Conservation (phyloP, 1,140 invertebrate species). For the Penaeus indicus region DNA sequence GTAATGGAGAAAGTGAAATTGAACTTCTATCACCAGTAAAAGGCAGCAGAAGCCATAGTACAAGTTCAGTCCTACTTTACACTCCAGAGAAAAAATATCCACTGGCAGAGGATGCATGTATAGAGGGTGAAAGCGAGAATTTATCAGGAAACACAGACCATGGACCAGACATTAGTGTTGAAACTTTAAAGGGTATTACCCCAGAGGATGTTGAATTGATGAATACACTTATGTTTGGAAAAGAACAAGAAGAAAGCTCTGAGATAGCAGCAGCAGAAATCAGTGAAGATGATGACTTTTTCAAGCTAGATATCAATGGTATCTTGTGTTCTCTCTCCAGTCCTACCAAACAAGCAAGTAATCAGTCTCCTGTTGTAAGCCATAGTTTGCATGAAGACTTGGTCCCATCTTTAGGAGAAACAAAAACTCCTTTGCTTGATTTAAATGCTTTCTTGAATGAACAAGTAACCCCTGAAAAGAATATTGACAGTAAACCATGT, state of each 20-base stretch:
- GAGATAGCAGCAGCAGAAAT: conserved; percentile 4
- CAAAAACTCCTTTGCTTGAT: too few species aligned
- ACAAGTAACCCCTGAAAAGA: neutral
- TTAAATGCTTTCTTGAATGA: neutral
- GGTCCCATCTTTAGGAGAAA: neutral
- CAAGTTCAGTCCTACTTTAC: neutral
- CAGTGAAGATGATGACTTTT: conserved; percentile 27
- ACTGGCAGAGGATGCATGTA: neutral
- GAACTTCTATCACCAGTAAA: conserved; percentile 50
- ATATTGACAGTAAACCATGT: neutral
- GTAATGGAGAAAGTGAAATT: conserved; percentile 43
- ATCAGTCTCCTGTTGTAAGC: too few species aligned
- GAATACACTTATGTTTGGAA: conserved; percentile 43
- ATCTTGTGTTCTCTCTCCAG: conserved; percentile 15
- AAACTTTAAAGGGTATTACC: neutral
- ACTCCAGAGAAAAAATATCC: neutral
- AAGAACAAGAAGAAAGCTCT: conserved; percentile 11
- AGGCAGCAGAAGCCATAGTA: neutral
- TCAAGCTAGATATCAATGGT: neutral
- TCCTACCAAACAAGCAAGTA: neutral
- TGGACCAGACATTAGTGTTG: neutral
- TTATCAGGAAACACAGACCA: neutral
- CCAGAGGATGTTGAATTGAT: conserved; percentile 47
- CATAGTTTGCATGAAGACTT: neutral
- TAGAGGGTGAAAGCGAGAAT: neutral